Evolutionary conservation across 2,797 vertebrate species (phyloP).

Genomic region (Clarias fuscus): DNA sequence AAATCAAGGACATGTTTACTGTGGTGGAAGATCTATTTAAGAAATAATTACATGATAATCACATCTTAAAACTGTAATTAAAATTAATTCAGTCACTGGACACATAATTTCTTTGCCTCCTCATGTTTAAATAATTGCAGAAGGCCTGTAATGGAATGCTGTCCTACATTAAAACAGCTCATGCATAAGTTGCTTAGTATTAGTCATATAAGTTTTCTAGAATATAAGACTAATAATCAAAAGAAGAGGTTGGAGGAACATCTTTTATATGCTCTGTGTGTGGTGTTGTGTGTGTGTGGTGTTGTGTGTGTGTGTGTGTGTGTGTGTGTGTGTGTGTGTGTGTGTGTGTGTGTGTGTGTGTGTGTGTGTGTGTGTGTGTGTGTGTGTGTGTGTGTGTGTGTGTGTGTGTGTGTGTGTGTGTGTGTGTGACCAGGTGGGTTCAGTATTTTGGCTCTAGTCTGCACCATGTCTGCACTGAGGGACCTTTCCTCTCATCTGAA

Average conservation of each 20-base stretch:
- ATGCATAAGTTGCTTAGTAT: not conserved
- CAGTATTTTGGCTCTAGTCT: slow-evolving; percentile 42
- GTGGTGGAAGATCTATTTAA: slow-evolving; percentile 15
- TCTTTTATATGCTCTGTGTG: not conserved
- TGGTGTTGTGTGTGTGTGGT: too few relatives aligned
- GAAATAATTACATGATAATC: slow-evolving; percentile 49
- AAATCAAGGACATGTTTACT: slow-evolving; percentile 46
- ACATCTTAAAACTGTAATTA: slow-evolving; percentile 23
- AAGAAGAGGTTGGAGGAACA: not conserved
- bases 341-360: not conserved
- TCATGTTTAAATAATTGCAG: slow-evolving; percentile 32
- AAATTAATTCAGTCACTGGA: slow-evolving; percentile 32
- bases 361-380: not conserved
- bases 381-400: not conserved
- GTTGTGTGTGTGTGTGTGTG: not conserved
- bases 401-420: not conserved
- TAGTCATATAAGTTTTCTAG: not conserved
- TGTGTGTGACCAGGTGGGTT: slow-evolving; percentile 47
- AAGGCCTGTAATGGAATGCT: slow-evolving; percentile 10
- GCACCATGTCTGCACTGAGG: slow-evolving; percentile 41
- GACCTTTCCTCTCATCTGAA: slow-evolving; percentile 46
- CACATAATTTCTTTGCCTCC: slow-evolving; percentile 18
- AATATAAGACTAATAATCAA: slow-evolving; percentile 6
- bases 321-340: too few relatives aligned
- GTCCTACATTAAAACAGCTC: slow-evolving; percentile 3